Evolutionary conservation across 1,140 invertebrate genomes (phyloP).

Genomic region (Chironomus tepperi): DNA sequence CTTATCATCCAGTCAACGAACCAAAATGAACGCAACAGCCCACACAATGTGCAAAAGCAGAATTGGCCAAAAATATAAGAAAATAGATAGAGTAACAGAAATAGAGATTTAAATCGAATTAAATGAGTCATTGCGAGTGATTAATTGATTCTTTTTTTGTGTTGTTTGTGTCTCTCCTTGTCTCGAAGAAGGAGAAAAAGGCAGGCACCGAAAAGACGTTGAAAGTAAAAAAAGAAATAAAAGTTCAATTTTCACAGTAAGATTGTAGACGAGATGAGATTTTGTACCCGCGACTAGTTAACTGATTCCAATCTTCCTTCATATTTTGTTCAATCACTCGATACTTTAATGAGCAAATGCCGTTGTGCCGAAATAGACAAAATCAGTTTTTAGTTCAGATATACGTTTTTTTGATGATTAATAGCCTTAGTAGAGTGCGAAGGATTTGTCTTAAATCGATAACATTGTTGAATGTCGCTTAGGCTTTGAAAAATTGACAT

Average conservation of each 20-base stretch:
- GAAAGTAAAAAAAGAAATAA: background rate
- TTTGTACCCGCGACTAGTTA: background rate
- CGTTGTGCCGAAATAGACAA: constrained; percentile 6
- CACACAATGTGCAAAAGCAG: too few relatives aligned
- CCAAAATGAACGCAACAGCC: too few relatives aligned
- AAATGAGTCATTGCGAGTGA: constrained; percentile 21
- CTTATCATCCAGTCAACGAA: too few relatives aligned
- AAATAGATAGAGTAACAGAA: background rate
- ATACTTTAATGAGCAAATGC: background rate
- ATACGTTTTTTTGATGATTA: background rate
- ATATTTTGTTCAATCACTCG: background rate
- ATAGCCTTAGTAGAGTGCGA: background rate
- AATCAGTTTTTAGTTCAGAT: background rate
- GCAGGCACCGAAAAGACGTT: background rate
- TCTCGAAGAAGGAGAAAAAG: too few relatives aligned
- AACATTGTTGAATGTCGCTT: background rate
- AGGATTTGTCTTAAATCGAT: constrained; percentile 14
- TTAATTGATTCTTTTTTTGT: constrained; percentile 16
- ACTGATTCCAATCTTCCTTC: background rate
- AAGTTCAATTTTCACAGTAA: constrained; percentile 1
- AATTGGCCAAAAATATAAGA: background rate
- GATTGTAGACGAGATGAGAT: background rate
- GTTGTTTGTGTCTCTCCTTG: background rate
- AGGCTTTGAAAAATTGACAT: too few relatives aligned
- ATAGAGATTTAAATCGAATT: constrained; percentile 21